Conservation (phyloP, 2,113 vertebrate species). For the Atherinomorus stipes region DNA sequence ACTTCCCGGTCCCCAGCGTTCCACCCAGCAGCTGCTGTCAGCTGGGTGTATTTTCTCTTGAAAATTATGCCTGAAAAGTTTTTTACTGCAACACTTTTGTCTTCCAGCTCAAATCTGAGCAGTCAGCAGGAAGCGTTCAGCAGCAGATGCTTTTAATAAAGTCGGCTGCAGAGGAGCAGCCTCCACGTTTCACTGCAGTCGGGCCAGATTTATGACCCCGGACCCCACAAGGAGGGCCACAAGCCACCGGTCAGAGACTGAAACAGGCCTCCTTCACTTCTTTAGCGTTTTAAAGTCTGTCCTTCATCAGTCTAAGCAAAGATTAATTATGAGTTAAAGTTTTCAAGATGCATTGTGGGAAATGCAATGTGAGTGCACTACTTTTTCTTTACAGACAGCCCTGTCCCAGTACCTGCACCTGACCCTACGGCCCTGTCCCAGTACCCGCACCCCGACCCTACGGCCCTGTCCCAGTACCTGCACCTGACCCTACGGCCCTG, state of each 20-base stretch:
- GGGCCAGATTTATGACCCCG: slow-evolving; percentile 23
- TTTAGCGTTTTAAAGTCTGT: too few relatives aligned
- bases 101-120: neutral
- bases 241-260: slow-evolving; percentile 20
- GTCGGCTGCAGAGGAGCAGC: neutral
- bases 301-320: too few relatives aligned
- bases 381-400: too few relatives aligned
- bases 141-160: slow-evolving; percentile 22
- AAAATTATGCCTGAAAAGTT: neutral
- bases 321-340: too few relatives aligned
- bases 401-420: too few relatives aligned
- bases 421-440: too few relatives aligned
- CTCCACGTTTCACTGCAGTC: slow-evolving; percentile 21
- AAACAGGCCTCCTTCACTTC: too few relatives aligned
- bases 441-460: too few relatives aligned
- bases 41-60: neutral
- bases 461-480: too few relatives aligned
- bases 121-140: slow-evolving; percentile 5
- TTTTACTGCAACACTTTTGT: slow-evolving; percentile 18
- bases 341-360: too few relatives aligned
- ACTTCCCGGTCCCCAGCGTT: neutral
- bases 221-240: slow-evolving; percentile 24
- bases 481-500: too few relatives aligned
- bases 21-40: neutral
- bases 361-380: too few relatives aligned